Percentiles rank a stretch among this genome's conserved stretches.
Evolutionary conservation across 2,113 vertebrate genomes (phyloP).

Genomic region (Trichomycterus rosablanca): DNA sequence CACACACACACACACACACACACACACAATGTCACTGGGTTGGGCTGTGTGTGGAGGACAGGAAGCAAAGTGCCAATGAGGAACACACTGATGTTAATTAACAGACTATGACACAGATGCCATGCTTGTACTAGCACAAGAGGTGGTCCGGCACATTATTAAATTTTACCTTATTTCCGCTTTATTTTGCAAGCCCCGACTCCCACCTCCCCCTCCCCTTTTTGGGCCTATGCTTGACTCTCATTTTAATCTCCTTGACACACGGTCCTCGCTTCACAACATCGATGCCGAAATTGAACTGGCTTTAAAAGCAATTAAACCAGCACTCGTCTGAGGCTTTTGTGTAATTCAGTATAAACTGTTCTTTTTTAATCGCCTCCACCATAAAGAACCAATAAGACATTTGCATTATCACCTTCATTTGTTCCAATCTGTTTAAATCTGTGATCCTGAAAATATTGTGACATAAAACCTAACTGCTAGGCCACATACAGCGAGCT

Average conservation of each 20-base stretch:
- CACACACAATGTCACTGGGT: conserved; percentile 55
- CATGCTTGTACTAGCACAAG: conserved; percentile 68
- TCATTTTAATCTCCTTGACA: conserved; percentile 68
- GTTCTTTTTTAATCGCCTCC: conserved; percentile 42
- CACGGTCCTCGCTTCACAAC: conserved; percentile 58
- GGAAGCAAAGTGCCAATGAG: conserved; percentile 68
- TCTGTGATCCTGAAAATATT: conserved; percentile 66
- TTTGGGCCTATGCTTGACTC: conserved; percentile 53
- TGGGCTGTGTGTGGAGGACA: conserved; percentile 63
- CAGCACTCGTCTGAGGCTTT: conserved; percentile 56
- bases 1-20: conserved; percentile 54
- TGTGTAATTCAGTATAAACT: conserved; percentile 61
- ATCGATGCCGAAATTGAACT: conserved; percentile 48
- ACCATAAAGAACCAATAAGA: conserved; percentile 33
- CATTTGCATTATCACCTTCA: conserved; percentile 63
- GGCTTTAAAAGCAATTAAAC: conserved; percentile 63
- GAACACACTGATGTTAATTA: conserved; percentile 78
- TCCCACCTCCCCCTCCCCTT: conserved; percentile 43
- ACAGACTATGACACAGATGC: conserved; percentile 80
- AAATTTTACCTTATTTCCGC: conserved; percentile 71
- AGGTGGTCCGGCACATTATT: conserved; percentile 76
- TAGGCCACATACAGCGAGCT: conserved; percentile 47
- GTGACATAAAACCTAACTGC: conserved; percentile 63
- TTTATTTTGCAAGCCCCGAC: conserved; percentile 50
- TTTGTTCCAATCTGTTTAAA: conserved; percentile 63